A percentile compares a stretch with the other conserved stretches of the same genome.
These are phyloP conservation scores for Anastrepha ludens DNA, from an alignment of 1,140 invertebrate species.

Conservation along the genomic window DNA sequence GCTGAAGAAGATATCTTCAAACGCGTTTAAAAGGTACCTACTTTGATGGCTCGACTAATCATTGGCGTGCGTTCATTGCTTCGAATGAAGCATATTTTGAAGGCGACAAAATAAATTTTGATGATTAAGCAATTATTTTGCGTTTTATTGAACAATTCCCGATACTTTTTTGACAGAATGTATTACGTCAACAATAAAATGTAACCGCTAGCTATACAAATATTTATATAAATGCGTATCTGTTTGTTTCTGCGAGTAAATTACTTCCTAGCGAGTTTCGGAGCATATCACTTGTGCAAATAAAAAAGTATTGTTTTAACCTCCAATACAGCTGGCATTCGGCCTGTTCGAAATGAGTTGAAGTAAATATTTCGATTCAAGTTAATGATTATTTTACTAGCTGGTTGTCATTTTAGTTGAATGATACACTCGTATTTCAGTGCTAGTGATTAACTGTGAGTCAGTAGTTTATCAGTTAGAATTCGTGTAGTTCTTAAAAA, in stretches of 20 bases:
- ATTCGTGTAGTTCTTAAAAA: neutral
- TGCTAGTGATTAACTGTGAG: neutral
- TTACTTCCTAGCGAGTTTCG: neutral
- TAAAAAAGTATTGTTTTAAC: constrained; percentile 14
- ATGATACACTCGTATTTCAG: neutral
- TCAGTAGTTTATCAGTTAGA: neutral
- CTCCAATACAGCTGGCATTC: neutral
- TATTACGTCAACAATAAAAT: too few species aligned
- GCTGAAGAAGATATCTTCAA: too few species aligned
- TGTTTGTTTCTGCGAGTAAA: neutral
- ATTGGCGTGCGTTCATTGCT: too few species aligned
- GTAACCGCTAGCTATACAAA: too few species aligned
- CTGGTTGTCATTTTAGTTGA: neutral
- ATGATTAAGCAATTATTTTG: too few species aligned
- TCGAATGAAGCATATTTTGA: too few species aligned
- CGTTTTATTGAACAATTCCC: too few species aligned
- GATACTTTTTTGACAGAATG: too few species aligned
- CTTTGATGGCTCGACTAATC: too few species aligned
- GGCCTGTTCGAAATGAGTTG: neutral
- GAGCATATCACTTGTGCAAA: constrained; percentile 4
- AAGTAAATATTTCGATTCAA: neutral
- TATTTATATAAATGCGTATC: too few species aligned
- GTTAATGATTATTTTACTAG: neutral
- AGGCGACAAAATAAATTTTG: too few species aligned
- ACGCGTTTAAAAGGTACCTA: too few species aligned